Evolutionary conservation across 2,113 vertebrate species (phyloP), one percentile per base, ranked within the genome.

Genomic region (Hippocampus barbouri): DNA sequence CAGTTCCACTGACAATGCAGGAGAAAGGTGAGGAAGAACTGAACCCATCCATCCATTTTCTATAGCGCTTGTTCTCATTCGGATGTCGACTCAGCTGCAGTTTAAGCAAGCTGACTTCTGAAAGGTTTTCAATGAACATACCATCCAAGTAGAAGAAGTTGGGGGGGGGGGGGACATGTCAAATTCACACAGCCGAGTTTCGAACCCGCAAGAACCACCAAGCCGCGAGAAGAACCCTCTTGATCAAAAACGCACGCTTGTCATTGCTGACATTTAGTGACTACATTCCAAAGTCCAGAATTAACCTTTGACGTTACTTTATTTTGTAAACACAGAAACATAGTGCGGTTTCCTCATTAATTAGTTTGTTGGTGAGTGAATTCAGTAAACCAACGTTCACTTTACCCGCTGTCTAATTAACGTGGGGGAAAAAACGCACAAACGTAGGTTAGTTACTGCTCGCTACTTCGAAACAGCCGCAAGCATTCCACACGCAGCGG

Each of bases 381-480:
- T 23, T 56, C 8, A 56, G 10, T 14, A 30, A 8, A 8, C 27
- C 5, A 34, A 34, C 15, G 16, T 61, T 8, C 8, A 61, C 59
- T 34, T 61, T 61, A 61, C 16, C 16, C 6, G 15, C 27, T 21
- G 4, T 70, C 34, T 74, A 61, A 66, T 25, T 16, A 47, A 27
- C 6, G 23, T 27, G 16, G 27, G 21, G 21, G 10, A 9, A 34
- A 61, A 25, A 45, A 11, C 63, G n/a, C 63, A 47, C 41, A 66
- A 18, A 15, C 16, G 18, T 20, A 16, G 63, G 2, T 66, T 0
- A 47, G 15, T 18, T 4, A 8, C 4, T 4, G 64, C 60, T 75
- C 72, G 74, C 86, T 75, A 34, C 68, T 78, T 85, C 81, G 76
- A 79, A 71, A 64, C 34, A 45, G 70, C 65, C 16, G 10, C 41